phyloP scores from a whole-genome alignment of 37 sponge, comb jelly and placozoan genomes.

The Haliclona indistincta region DNA sequence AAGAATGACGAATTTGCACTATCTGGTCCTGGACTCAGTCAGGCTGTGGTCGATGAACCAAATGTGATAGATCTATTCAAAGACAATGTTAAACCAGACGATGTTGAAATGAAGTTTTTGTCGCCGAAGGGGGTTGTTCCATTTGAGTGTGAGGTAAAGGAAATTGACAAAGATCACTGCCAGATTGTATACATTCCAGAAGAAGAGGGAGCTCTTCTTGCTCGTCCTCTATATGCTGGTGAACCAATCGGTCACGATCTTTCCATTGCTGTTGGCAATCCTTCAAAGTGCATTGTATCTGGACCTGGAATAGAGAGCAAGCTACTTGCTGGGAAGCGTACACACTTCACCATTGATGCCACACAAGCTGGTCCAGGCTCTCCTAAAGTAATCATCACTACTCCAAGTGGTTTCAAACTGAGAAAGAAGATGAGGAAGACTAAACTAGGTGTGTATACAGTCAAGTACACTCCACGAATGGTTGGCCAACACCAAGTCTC shows the following conservation, averaged over 20 bases:
- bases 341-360: constrained; percentile 78
- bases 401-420: constrained; percentile 6
- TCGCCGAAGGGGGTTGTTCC: constrained; percentile 9
- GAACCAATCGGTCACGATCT: constrained; percentile 18
- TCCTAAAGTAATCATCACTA: constrained; percentile 13
- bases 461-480: constrained; percentile 30
- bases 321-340: constrained; percentile 46
- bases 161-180: constrained; percentile 58
- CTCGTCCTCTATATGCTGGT: constrained; percentile 21
- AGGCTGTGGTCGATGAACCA: constrained; percentile 46
- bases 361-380: constrained; percentile 71
- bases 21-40: constrained; percentile 67
- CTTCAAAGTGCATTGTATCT: constrained; percentile 69
- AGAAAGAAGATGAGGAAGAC: constrained; percentile 1
- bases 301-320: constrained; percentile 90
- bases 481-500: constrained; percentile 50
- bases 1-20: constrained; percentile 40
- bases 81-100: constrained; percentile 71
- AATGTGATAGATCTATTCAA: constrained; percentile 54
- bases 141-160: constrained; percentile 16
- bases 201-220: constrained; percentile 31
- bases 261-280: constrained; percentile 46
- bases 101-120: constrained; percentile 26
- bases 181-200: constrained; percentile 66
- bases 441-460: not conserved